Percentiles rank a stretch among this genome's conserved stretches.
phyloP scores from a whole-genome alignment of 2,888 invertebrate species.

The Apamea monoglypha region DNA sequence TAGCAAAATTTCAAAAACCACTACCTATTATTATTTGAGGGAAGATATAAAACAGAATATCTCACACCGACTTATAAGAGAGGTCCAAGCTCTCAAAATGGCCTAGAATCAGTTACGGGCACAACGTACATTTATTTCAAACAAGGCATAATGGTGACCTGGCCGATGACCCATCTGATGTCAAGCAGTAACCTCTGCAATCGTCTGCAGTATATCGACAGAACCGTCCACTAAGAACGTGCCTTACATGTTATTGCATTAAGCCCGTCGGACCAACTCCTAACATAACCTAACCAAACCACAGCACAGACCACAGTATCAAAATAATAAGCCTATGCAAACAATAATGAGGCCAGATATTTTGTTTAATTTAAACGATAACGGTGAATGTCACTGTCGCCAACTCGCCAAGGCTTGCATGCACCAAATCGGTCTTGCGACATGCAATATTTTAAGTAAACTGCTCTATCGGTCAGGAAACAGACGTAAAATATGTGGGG shows the following conservation, averaged over 20 bases:
- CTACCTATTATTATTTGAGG: not conserved
- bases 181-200: constrained; percentile 18
- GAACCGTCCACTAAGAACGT: not conserved
- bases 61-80: not conserved
- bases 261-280: not conserved
- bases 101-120: not conserved
- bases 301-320: constrained; percentile 5
- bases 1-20: not conserved
- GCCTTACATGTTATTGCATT: constrained; percentile 28
- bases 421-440: constrained; percentile 54
- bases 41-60: not conserved
- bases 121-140: constrained; percentile 10
- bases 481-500: constrained; percentile 49
- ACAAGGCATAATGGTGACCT: constrained; percentile 27
- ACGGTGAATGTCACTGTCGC: constrained; percentile 58
- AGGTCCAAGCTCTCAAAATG: not conserved
- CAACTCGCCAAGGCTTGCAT: constrained; percentile 58
- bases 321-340: constrained; percentile 23
- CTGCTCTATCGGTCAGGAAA: constrained; percentile 55
- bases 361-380: constrained; percentile 60
- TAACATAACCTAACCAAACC: constrained; percentile 12
- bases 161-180: constrained; percentile 29
- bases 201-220: constrained; percentile 28
- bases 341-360: constrained; percentile 53
- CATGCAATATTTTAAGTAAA: constrained; percentile 55